These are phyloP conservation scores for Linyphia triangularis DNA, from an alignment of 2,888 invertebrate genomes.

Conservation along the genomic window DNA sequence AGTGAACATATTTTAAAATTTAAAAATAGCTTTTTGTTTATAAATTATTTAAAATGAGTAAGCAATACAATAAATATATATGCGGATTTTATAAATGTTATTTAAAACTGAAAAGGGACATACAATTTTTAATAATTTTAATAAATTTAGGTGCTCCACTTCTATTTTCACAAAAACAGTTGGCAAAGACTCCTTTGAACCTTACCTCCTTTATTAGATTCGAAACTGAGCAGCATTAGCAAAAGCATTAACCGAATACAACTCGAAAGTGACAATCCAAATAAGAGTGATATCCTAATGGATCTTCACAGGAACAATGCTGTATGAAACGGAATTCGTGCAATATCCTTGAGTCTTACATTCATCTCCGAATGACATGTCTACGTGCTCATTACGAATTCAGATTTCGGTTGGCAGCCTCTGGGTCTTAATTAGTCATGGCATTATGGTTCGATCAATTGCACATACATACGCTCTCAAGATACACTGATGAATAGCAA, in stretches of 20 bases:
- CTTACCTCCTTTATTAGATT: too few relatives aligned
- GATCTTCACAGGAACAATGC: background rate
- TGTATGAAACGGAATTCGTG: slow-evolving; percentile 42
- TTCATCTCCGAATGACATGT: slow-evolving; percentile 50
- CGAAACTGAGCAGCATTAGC: background rate
- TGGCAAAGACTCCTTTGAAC: too few relatives aligned
- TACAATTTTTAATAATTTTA: too few relatives aligned
- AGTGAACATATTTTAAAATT: too few relatives aligned
- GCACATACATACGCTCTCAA: slow-evolving; percentile 39
- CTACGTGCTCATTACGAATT: slow-evolving; percentile 58
- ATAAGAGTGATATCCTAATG: slow-evolving; percentile 29
- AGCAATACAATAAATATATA: too few relatives aligned
- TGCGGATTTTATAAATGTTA: too few relatives aligned
- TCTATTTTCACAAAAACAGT: too few relatives aligned
- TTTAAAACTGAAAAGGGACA: too few relatives aligned
- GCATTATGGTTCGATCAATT: slow-evolving; percentile 61
- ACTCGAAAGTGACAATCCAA: background rate
- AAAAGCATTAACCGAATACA: slow-evolving; percentile 1
- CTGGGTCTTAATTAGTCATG: slow-evolving; percentile 64
- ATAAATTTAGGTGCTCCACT: too few relatives aligned
- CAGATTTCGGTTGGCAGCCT: slow-evolving; percentile 39
- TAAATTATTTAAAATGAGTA: too few relatives aligned
- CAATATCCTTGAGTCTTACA: slow-evolving; percentile 51
- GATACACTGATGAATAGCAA: slow-evolving; percentile 45
- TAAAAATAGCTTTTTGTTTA: too few relatives aligned